Evolutionary conservation across 2,888 invertebrate genomes (phyloP).

Genomic region (Protula sp.): DNA sequence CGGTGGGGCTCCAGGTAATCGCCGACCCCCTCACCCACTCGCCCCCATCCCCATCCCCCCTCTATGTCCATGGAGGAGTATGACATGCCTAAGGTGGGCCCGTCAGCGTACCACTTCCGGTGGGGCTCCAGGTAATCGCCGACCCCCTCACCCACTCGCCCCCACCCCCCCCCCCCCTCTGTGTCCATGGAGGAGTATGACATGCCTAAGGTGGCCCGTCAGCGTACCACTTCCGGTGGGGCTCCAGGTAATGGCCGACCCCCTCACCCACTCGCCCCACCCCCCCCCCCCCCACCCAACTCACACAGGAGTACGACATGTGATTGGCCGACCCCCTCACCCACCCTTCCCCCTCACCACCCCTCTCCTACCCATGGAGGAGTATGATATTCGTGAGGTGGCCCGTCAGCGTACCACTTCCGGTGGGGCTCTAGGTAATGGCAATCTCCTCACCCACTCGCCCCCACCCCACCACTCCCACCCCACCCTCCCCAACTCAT

Average conservation of each 20-base stretch:
- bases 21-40: no score
- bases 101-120: conserved; percentile 61
- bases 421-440: no score
- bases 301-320: no score
- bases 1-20: no score
- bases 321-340: no score
- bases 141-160: no score
- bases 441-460: no score
- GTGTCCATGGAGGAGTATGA: conserved; percentile 54
- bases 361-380: conserved; percentile 59
- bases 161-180: conserved; percentile 59
- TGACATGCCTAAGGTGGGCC: conserved; percentile 41
- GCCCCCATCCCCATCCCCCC: conserved; percentile 59
- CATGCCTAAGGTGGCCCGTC: conserved; percentile 56
- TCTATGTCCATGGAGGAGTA: conserved; percentile 56
- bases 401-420: conserved; percentile 61
- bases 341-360: no score
- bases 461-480: no score
- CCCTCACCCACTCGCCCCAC: no score
- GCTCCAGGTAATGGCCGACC: no score
- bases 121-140: no score
- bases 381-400: conserved; percentile 45
- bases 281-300: conserved; percentile 59
- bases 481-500: conserved; percentile 58
- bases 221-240: conserved; percentile 58